Percentiles rank a stretch among this genome's conserved stretches.
phyloP scores from a whole-genome alignment of 2,797 vertebrate species.

The Leucoraja ocellata region DNA sequence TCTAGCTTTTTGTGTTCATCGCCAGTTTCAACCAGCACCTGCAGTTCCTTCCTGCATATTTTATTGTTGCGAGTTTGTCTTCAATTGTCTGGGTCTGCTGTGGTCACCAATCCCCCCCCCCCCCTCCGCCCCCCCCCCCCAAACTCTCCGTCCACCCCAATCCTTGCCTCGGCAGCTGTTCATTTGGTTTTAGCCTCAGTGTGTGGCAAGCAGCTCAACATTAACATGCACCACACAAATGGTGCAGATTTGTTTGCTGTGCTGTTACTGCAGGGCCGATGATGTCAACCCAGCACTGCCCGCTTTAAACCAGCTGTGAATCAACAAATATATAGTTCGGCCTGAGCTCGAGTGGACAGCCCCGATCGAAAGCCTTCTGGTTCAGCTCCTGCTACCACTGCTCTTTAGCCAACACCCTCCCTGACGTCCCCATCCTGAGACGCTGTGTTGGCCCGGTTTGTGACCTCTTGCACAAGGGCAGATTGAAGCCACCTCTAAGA shows the following conservation, averaged over 20 bases:
- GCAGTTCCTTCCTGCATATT: not conserved
- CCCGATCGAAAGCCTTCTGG: not conserved
- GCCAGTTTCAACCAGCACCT: no score
- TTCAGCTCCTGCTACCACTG: not conserved
- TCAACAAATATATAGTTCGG: not conserved
- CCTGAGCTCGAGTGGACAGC: not conserved
- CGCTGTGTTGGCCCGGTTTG: not conserved
- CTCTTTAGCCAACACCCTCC: not conserved
- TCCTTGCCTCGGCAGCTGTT: constrained; percentile 25
- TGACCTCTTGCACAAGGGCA: not conserved
- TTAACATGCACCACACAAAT: constrained; percentile 15
- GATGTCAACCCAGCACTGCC: not conserved
- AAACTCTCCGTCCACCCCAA: not conserved
- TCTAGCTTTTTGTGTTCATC: no score
- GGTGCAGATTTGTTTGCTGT: constrained; percentile 35
- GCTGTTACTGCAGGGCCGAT: not conserved
- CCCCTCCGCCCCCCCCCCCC: not conserved
- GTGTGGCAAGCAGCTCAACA: not conserved
- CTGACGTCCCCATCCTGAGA: no score
- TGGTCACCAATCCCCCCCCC: not conserved
- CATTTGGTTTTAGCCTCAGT: constrained; percentile 24
- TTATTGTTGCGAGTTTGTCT: not conserved
- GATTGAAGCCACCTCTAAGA: not conserved
- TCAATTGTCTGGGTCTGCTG: not conserved
- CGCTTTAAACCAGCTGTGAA: constrained; percentile 34